Conservation (phyloP, 2,797 vertebrate genomes). For the Pantherophis vulpinus region DNA sequence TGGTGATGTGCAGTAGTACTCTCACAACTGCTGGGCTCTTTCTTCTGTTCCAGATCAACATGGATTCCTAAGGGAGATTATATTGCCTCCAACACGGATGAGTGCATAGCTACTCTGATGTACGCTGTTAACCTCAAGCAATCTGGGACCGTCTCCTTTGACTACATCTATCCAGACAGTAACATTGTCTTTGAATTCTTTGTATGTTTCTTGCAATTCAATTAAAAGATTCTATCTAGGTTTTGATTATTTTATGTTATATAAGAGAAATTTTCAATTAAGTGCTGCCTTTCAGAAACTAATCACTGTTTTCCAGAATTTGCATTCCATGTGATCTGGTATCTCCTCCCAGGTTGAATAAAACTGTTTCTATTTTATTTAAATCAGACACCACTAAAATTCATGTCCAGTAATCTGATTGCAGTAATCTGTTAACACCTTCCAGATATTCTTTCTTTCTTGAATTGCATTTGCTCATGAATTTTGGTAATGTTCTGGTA, state of each 20-base stretch:
- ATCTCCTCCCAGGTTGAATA: not conserved
- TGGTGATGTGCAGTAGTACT: not conserved
- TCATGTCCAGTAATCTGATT: not conserved
- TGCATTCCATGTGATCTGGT: not conserved
- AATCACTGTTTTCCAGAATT: not conserved
- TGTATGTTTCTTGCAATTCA: conserved; percentile 71
- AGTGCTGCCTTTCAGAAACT: not conserved
- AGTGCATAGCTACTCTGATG: conserved; percentile 89
- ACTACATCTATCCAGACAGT: conserved; percentile 90
- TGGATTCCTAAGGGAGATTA: conserved; percentile 88
- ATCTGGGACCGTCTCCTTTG: conserved; percentile 84
- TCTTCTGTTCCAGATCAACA: conserved; percentile 77
- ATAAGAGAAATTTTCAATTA: not conserved
- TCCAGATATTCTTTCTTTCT: not conserved
- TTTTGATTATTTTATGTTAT: not conserved
- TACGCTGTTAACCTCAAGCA: conserved; percentile 92
- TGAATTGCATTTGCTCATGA: not conserved
- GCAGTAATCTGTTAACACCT: not conserved
- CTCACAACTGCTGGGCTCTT: not conserved
- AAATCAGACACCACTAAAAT: not conserved
- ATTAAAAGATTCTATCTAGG: not conserved
- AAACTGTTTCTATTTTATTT: not conserved
- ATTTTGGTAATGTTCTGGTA: not conserved
- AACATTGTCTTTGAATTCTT: conserved; percentile 94
- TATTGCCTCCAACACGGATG: conserved; percentile 89